These are phyloP conservation scores for Apotomis turbidana DNA, from an alignment of 2,888 invertebrate genomes.

Conservation along the genomic window DNA sequence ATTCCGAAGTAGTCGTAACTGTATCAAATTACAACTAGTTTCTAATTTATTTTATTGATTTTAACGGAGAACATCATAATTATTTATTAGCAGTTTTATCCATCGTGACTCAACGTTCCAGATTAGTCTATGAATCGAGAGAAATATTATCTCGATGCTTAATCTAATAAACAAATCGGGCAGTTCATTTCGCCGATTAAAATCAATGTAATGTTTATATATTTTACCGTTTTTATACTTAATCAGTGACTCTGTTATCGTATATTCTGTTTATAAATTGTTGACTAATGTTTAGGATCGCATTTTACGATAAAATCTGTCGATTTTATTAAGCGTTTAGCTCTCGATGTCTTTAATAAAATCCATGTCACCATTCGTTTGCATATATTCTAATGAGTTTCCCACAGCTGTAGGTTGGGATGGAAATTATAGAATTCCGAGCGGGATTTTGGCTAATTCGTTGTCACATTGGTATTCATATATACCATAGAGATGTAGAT, in stretches of 20 bases:
- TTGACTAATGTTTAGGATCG: slow-evolving; percentile 24
- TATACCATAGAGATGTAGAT: slow-evolving; percentile 36
- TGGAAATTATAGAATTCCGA: slow-evolving; percentile 29
- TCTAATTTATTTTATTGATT: slow-evolving; percentile 43
- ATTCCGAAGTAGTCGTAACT: slow-evolving; percentile 29
- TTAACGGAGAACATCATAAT: slow-evolving; percentile 42
- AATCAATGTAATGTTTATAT: slow-evolving; percentile 35
- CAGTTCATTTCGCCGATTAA: slow-evolving; percentile 31
- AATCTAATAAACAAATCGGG: slow-evolving; percentile 41
- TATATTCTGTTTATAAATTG: slow-evolving; percentile 28
- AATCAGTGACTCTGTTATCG: slow-evolving; percentile 31
- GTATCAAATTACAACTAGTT: slow-evolving; percentile 44
- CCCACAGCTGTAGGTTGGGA: slow-evolving; percentile 29
- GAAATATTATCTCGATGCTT: slow-evolving; percentile 36
- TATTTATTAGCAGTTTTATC: slow-evolving; percentile 39
- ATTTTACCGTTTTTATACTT: slow-evolving; percentile 35
- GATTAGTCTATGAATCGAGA: slow-evolving; percentile 38
- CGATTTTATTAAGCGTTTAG: slow-evolving; percentile 33
- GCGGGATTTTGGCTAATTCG: slow-evolving; percentile 34
- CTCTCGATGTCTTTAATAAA: slow-evolving; percentile 25
- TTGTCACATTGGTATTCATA: slow-evolving; percentile 36
- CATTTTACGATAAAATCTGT: slow-evolving; percentile 28
- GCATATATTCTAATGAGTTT: slow-evolving; percentile 35
- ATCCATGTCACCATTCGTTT: slow-evolving; percentile 32
- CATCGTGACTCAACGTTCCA: slow-evolving; percentile 41